phyloP scores from a whole-genome alignment of 2,888 invertebrate genomes.

The Andrena minutula region DNA sequence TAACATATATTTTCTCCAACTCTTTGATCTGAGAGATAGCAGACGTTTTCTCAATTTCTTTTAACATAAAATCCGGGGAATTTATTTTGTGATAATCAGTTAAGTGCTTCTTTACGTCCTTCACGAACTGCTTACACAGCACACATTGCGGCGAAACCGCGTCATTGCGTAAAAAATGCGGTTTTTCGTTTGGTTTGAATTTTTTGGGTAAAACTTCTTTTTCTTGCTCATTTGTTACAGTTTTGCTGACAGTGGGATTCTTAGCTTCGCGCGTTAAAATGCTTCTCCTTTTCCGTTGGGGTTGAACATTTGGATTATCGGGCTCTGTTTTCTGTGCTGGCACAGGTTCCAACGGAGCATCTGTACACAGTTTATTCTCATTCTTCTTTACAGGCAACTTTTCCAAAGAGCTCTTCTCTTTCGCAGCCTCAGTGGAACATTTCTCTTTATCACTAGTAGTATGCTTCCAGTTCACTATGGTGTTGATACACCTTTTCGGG shows the following conservation, averaged over 20 bases:
- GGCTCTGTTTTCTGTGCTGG: neutral
- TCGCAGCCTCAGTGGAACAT: neutral
- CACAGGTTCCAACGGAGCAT: neutral
- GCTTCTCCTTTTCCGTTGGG: neutral
- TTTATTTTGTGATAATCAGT: conserved; percentile 80
- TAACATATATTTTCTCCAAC: neutral
- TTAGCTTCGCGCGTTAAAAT: neutral
- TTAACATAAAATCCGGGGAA: conserved; percentile 70
- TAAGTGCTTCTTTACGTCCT: conserved; percentile 76
- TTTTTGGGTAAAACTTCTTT: neutral
- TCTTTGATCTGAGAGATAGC: neutral
- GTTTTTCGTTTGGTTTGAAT: conserved; percentile 5
- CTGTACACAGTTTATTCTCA: conserved; percentile 5
- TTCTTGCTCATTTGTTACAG: conserved; percentile 7
- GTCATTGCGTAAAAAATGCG: neutral
- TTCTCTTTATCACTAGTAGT: neutral
- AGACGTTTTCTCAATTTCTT: conserved; percentile 50
- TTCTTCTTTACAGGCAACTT: conserved; percentile 6
- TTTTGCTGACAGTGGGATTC: neutral
- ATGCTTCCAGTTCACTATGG: neutral
- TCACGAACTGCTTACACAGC: conserved; percentile 74
- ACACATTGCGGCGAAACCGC: conserved; percentile 62
- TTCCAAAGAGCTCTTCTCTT: conserved; percentile 7
- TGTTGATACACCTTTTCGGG: conserved; percentile 17
- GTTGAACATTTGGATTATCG: neutral